Base-by-base conservation (phyloP, 1,140 invertebrate species). In the Helicoverpa zea region DNA sequence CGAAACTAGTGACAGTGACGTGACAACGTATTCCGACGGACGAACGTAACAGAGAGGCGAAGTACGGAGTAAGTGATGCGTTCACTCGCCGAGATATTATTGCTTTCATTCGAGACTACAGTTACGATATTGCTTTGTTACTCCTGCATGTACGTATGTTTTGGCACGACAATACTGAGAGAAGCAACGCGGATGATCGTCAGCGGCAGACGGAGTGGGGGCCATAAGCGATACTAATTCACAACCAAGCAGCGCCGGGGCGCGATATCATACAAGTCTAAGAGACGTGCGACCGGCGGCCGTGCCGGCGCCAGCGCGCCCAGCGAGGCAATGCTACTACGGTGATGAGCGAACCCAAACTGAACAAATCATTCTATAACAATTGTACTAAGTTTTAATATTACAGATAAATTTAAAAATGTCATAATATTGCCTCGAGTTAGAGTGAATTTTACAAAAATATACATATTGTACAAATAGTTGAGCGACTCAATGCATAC, bases 371-470 rank as follows among this genome's bases (percentile, higher is more conserved):
- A 58, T 18, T 70, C 12, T 70, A 68, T 70, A 92, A 94, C 88
- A 93, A 94, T 92, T 92, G 91, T 93, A 92, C 90, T 92, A 92
- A 88, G 79, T 88, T 88, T 88, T 86, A 88, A 89, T 89, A 90
- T 91, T 89, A 93, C 86, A 92, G 88, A 91, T 89, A 88, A 87
- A 87, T 90, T 91, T 93, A 87, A 88, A 87, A 90, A 90, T 88
- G 90, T 91, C 79, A 88, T 92, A 88, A 92, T 94, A 94, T 94
- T 93, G 92, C 92, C 92, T 93, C 91, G 87, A 90, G 89, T 91
- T 88, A 90, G 89, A 92, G 88, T 90, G 90, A 94, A 93, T 92
- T 93, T 93, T 94, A 94, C 92, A 94, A 94, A 93, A 94, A 94
- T 94, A 94, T 94, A 94, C 92, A 94, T 87, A 92, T 91, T 94